phyloP scores from a whole-genome alignment of 2,113 vertebrate genomes.

The Sinocyclocheilus anophthalmus region DNA sequence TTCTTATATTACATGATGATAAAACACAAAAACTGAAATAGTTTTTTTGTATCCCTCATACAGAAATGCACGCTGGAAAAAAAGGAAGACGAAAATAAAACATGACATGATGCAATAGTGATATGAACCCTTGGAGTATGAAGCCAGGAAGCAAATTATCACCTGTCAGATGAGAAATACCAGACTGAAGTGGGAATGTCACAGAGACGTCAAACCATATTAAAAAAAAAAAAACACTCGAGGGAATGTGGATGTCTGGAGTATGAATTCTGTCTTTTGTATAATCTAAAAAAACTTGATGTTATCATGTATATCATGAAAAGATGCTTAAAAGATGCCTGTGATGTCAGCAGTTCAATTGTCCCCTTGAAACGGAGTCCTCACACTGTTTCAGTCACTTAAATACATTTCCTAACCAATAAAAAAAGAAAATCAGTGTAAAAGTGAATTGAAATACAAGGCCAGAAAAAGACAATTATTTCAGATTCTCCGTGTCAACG shows the following conservation, averaged over 20 bases:
- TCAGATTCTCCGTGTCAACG: constrained; percentile 20
- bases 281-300: background rate
- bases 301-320: background rate
- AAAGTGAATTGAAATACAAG: constrained; percentile 31
- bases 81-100: constrained; percentile 72
- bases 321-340: background rate
- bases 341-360: background rate
- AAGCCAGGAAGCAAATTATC: constrained; percentile 41
- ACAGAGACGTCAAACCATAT: background rate
- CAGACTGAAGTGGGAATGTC: background rate
- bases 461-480: constrained; percentile 33
- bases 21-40: constrained; percentile 78
- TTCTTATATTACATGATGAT: constrained; percentile 86
- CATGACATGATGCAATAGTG: constrained; percentile 69
- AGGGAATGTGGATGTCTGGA: constrained; percentile 14
- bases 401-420: constrained; percentile 14
- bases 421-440: background rate
- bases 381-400: background rate
- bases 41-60: constrained; percentile 81
- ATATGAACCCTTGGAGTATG: constrained; percentile 70
- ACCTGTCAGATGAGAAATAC: background rate
- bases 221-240: background rate
- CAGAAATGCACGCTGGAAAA: constrained; percentile 78
- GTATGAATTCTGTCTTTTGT: background rate
- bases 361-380: background rate